Conservation (phyloP, 2,797 vertebrate species). For the Lithobates sylvaticus region DNA sequence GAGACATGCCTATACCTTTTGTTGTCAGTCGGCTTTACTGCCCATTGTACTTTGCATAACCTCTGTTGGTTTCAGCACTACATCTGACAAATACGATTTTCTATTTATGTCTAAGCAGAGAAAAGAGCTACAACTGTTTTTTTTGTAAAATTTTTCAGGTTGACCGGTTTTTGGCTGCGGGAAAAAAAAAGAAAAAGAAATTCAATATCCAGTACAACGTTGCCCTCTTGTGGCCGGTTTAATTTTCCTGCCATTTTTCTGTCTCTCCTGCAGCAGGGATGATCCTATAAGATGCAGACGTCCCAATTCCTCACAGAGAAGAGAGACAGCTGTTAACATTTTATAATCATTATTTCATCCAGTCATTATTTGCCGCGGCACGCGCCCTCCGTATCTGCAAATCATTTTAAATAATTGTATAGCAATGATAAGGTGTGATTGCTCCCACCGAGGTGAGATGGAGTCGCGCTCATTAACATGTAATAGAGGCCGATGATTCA, state of each 20-base stretch:
- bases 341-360: neutral
- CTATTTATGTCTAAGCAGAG: neutral
- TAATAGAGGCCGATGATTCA: neutral
- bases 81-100: neutral
- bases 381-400: too few species aligned
- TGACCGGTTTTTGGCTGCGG: neutral
- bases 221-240: constrained; percentile 23
- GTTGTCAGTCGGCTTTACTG: too few species aligned
- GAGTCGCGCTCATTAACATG: neutral
- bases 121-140: neutral
- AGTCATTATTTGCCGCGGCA: neutral
- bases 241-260: neutral
- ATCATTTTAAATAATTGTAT: neutral
- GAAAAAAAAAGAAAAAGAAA: neutral
- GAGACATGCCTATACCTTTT: too few species aligned
- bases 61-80: too few species aligned
- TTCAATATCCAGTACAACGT: neutral
- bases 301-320: neutral
- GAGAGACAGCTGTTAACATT: neutral
- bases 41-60: too few species aligned
- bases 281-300: neutral
- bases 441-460: too few species aligned
- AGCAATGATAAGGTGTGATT: neutral
- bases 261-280: neutral
- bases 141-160: neutral